Percentiles rank a stretch among this genome's conserved stretches.
These are phyloP conservation scores for Actenoides lindsayi DNA, from an alignment of 2,113 vertebrate genomes.

Conservation along the genomic window DNA sequence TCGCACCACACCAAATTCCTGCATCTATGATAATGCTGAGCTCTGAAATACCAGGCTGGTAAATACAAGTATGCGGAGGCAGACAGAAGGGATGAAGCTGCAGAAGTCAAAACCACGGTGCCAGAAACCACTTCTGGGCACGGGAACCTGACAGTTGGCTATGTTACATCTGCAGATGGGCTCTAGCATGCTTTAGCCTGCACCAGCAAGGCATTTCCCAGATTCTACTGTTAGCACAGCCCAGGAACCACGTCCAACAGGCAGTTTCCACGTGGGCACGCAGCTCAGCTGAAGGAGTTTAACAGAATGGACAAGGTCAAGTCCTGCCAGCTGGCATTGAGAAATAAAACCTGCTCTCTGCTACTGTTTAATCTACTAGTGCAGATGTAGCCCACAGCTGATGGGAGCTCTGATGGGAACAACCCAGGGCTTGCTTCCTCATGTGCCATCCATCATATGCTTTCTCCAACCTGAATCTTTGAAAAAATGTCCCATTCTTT, in stretches of 20 bases:
- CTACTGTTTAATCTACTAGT: background rate
- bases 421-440: background rate
- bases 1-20: background rate
- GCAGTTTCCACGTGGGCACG: background rate
- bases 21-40: background rate
- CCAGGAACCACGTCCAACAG: background rate
- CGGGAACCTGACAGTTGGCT: rapidly evolving
- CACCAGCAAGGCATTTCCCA: background rate
- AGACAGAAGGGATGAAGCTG: background rate
- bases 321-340: conserved; percentile 35
- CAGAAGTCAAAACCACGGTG: background rate
- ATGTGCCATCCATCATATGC: background rate
- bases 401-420: background rate
- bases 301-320: conserved; percentile 1
- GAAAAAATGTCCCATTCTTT: background rate
- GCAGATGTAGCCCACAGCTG: background rate
- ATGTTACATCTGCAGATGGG: background rate
- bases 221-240: background rate
- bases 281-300: background rate
- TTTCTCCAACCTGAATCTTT: background rate
- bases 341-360: background rate
- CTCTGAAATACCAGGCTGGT: background rate
- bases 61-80: background rate
- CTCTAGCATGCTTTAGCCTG: background rate
- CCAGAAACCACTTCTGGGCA: background rate